Evolutionary conservation across 2,797 vertebrate species (phyloP).

Genomic region (Schizopygopsis pylzovi): DNA sequence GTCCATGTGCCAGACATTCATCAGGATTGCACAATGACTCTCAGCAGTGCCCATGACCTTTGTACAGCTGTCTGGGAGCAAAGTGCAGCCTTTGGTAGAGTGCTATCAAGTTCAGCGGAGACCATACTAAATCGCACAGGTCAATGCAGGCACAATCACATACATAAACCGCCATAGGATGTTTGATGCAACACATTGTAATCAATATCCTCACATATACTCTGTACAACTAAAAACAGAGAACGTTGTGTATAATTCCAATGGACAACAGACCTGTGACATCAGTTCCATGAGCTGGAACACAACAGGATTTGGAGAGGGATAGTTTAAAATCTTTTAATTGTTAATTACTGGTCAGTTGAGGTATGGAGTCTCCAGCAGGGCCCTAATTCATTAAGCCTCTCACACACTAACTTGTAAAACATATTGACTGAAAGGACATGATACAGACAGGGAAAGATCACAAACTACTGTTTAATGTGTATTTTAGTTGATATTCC

Average conservation of each 20-base stretch:
- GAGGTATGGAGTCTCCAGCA: constrained; percentile 65
- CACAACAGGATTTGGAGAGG: constrained; percentile 15
- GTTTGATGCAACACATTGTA: neutral
- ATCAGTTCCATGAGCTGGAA: neutral
- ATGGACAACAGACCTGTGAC: neutral
- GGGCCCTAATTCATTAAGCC: constrained; percentile 75
- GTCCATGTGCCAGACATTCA: constrained; percentile 36
- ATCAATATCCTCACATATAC: neutral
- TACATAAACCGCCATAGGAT: neutral
- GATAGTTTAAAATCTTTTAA: constrained; percentile 64
- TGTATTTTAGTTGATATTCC: constrained; percentile 11
- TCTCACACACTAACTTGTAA: constrained; percentile 72
- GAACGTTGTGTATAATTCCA: neutral
- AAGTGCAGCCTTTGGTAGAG: constrained; percentile 77
- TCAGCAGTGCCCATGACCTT: constrained; percentile 71
- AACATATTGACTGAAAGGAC: constrained; percentile 55
- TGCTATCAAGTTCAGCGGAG: constrained; percentile 71
- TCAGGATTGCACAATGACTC: constrained; percentile 66
- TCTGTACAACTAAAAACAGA: neutral
- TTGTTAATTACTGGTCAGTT: constrained; percentile 71
- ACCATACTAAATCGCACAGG: constrained; percentile 58
- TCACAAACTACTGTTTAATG: constrained; percentile 20
- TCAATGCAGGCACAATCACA: constrained; percentile 52
- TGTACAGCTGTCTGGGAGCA: constrained; percentile 73
- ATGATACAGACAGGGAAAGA: constrained; percentile 13